phyloP scores from a whole-genome alignment of 2,113 vertebrate species.

The Gambusia affinis region DNA sequence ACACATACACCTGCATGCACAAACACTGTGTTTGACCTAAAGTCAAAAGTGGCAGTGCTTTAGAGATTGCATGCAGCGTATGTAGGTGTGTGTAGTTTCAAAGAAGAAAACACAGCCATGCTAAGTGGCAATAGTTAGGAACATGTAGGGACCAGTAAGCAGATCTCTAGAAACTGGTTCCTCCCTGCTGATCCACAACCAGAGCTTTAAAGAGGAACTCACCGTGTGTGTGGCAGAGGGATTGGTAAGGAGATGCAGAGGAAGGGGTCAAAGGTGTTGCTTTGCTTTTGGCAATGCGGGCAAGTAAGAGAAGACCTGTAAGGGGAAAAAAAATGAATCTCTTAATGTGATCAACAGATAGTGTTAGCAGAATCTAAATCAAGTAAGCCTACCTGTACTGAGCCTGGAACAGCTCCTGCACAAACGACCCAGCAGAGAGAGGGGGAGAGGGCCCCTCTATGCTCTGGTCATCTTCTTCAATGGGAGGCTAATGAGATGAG shows the following conservation, averaged over 20 bases:
- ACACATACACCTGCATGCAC: neutral
- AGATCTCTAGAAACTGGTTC: neutral
- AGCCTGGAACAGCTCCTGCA: conserved; percentile 98
- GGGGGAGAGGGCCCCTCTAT: conserved; percentile 90
- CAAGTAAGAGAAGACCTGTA: conserved; percentile 95
- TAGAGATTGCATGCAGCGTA: neutral
- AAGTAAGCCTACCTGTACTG: conserved; percentile 89
- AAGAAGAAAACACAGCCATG: conserved; percentile 12
- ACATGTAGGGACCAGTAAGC: conserved; percentile 20
- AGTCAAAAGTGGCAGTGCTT: neutral
- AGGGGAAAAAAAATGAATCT: conserved; percentile 8
- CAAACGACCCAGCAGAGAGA: conserved; percentile 90
- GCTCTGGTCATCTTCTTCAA: conserved; percentile 87
- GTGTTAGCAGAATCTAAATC: neutral
- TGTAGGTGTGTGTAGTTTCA: neutral
- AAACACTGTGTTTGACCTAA: neutral
- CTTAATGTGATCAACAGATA: conserved; percentile 2
- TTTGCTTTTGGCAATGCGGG: conserved; percentile 98
- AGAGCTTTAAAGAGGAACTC: conserved; percentile 52
- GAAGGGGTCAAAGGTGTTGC: conserved; percentile 98
- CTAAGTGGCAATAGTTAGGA: neutral
- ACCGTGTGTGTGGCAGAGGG: conserved; percentile 95
- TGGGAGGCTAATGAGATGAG: conserved; percentile 82
- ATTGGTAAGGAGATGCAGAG: conserved; percentile 97
- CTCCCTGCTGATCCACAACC: neutral